Conservation (phyloP, 2,113 vertebrate genomes). For the Heterotis niloticus region DNA sequence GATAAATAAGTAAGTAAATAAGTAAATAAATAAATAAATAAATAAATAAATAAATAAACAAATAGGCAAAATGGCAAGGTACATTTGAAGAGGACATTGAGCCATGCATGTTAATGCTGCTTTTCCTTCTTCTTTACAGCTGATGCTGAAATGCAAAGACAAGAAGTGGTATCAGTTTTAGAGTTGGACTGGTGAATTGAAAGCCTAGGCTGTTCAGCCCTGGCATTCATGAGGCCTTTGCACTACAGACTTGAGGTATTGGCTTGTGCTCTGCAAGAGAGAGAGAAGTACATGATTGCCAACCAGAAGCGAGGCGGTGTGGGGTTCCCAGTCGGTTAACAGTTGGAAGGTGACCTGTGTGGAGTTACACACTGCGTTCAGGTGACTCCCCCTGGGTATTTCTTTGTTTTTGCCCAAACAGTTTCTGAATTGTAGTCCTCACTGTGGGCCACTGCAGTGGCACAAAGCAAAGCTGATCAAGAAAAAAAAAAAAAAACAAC, state of each 20-base stretch:
- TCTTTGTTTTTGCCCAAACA: slow-evolving; percentile 35
- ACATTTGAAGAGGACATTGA: neutral
- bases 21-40: too few species aligned
- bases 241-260: slow-evolving; percentile 54
- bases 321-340: neutral
- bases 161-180: slow-evolving; percentile 99
- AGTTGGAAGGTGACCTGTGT: neutral
- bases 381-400: slow-evolving; percentile 39
- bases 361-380: neutral
- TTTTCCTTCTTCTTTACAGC: slow-evolving; percentile 60
- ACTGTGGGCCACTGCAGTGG: slow-evolving; percentile 67
- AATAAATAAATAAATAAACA: too few species aligned
- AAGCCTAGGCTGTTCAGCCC: slow-evolving; percentile 28
- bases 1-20: too few species aligned
- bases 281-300: slow-evolving; percentile 13
- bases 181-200: slow-evolving; percentile 32
- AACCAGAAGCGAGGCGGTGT: slow-evolving; percentile 33
- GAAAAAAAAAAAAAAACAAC: slow-evolving; percentile 62
- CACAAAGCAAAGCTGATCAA: slow-evolving; percentile 71
- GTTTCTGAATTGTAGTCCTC: slow-evolving; percentile 74
- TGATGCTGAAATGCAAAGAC: slow-evolving; percentile 98
- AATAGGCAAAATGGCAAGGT: too few species aligned
- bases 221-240: slow-evolving; percentile 18
- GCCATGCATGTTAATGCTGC: neutral
- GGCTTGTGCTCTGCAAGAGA: slow-evolving; percentile 18